These are phyloP conservation scores for Euclidia mi DNA, from an alignment of 2,888 invertebrate species.

Conservation along the genomic window DNA sequence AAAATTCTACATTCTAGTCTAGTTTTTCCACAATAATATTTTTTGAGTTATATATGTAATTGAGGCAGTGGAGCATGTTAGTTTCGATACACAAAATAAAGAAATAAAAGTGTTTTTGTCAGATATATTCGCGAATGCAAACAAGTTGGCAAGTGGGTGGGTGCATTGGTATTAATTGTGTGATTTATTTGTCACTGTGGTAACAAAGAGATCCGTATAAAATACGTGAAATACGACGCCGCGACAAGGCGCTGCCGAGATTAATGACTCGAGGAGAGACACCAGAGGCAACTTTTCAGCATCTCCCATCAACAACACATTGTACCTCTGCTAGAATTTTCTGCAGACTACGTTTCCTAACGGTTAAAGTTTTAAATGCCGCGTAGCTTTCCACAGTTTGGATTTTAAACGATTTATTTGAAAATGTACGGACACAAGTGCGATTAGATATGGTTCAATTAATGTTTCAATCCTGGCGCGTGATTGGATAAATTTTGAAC, in stretches of 20 bases:
- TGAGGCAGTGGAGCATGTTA: conserved; percentile 14
- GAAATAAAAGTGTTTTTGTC: neutral
- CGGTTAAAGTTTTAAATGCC: neutral
- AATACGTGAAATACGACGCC: conserved; percentile 13
- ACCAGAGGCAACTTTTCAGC: conserved; percentile 5
- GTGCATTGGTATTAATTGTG: conserved; percentile 18
- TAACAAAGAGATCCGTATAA: conserved; percentile 29
- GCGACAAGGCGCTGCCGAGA: conserved; percentile 26
- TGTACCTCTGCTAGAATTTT: conserved; percentile 13
- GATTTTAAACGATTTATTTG: too few relatives aligned
- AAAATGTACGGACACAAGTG: too few relatives aligned
- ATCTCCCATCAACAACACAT: conserved; percentile 18
- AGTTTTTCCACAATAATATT: conserved; percentile 25
- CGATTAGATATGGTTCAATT: too few relatives aligned
- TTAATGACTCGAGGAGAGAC: conserved; percentile 15
- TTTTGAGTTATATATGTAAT: conserved; percentile 20
- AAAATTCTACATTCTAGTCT: conserved; percentile 32
- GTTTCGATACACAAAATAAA: conserved; percentile 11
- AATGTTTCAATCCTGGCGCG: too few relatives aligned
- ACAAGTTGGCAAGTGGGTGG: conserved; percentile 11
- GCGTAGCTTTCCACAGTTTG: too few relatives aligned
- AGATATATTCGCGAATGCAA: neutral
- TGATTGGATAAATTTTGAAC: too few relatives aligned
- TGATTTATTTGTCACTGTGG: conserved; percentile 19
- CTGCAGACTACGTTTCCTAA: neutral